Conservation (phyloP, 2,888 invertebrate species). For the Podabrus alpinus region DNA sequence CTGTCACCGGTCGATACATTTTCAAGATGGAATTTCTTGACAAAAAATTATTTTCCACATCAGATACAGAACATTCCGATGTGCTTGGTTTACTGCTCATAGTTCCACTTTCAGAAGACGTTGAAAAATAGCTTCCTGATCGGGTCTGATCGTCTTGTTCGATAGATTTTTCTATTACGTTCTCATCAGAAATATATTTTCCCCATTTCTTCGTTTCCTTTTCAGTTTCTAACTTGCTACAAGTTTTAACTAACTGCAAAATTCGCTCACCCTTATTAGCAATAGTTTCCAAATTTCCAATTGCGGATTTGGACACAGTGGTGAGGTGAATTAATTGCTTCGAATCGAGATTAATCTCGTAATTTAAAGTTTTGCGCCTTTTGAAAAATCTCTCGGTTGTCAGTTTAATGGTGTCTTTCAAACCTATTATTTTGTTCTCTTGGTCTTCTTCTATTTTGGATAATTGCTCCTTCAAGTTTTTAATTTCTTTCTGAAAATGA, state of each 20-base stretch:
- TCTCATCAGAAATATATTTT: background rate
- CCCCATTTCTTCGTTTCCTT: conserved; percentile 57
- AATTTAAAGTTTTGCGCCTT: conserved; percentile 39
- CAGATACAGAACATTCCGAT: background rate
- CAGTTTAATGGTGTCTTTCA: conserved; percentile 35
- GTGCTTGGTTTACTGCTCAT: background rate
- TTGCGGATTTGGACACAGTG: conserved; percentile 52
- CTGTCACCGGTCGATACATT: background rate
- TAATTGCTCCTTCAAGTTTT: conserved; percentile 38
- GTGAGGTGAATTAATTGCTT: conserved; percentile 39
- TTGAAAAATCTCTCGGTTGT: conserved; percentile 34
- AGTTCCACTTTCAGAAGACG: background rate
- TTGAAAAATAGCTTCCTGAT: background rate
- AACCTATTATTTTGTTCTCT: conserved; percentile 36
- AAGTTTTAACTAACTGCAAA: conserved; percentile 58
- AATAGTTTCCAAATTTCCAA: conserved; percentile 55
- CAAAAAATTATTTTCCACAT: background rate
- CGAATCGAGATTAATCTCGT: conserved; percentile 42
- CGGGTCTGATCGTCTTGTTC: background rate
- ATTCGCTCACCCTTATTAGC: conserved; percentile 59
- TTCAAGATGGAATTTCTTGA: background rate
- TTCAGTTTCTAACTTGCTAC: conserved; percentile 62
- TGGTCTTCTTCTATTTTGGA: conserved; percentile 30
- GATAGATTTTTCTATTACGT: background rate
- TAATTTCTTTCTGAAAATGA: conserved; percentile 32